A percentile compares a stretch with the other conserved stretches of the same genome.
Evolutionary conservation across 1,140 invertebrate genomes (phyloP).

Genomic region (Melanaphis sacchari): DNA sequence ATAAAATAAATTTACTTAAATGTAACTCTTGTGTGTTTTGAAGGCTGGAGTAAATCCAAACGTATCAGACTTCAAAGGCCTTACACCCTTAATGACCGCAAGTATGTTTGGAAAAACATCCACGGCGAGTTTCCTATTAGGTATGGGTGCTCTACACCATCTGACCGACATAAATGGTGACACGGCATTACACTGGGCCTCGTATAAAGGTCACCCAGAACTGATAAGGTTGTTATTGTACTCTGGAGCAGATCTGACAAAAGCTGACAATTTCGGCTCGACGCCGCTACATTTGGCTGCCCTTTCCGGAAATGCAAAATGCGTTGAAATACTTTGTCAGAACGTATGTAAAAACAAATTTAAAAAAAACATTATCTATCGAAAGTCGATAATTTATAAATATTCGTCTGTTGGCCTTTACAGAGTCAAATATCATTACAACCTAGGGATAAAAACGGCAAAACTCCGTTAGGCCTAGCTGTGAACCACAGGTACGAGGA

Average conservation of each 20-base stretch:
- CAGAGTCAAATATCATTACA: constrained; percentile 84
- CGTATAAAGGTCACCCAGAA: constrained; percentile 88
- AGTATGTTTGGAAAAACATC: constrained; percentile 92
- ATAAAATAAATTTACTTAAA: neutral
- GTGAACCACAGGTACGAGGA: constrained; percentile 85
- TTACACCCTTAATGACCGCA: constrained; percentile 89
- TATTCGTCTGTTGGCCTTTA: constrained; percentile 59
- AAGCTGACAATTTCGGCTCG: constrained; percentile 91
- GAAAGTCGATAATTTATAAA: neutral
- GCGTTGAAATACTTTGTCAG: constrained; percentile 82
- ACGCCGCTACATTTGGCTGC: constrained; percentile 93
- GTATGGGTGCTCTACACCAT: constrained; percentile 83
- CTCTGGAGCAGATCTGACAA: constrained; percentile 85
- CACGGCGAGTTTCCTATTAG: constrained; percentile 85
- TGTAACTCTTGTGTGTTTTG: constrained; percentile 10
- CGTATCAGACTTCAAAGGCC: constrained; percentile 86
- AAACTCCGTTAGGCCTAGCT: constrained; percentile 87
- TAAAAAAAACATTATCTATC: neutral
- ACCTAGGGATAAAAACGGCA: constrained; percentile 87
- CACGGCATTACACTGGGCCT: constrained; percentile 91
- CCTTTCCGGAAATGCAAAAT: constrained; percentile 83
- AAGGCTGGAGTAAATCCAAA: constrained; percentile 86
- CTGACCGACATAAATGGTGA: constrained; percentile 91
- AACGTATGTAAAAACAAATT: constrained; percentile 70
- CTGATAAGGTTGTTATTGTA: constrained; percentile 88